Percentiles rank a stretch among this genome's conserved stretches.
phyloP scores from a whole-genome alignment of 2,113 vertebrate species.

The Carollia perspicillata region DNA sequence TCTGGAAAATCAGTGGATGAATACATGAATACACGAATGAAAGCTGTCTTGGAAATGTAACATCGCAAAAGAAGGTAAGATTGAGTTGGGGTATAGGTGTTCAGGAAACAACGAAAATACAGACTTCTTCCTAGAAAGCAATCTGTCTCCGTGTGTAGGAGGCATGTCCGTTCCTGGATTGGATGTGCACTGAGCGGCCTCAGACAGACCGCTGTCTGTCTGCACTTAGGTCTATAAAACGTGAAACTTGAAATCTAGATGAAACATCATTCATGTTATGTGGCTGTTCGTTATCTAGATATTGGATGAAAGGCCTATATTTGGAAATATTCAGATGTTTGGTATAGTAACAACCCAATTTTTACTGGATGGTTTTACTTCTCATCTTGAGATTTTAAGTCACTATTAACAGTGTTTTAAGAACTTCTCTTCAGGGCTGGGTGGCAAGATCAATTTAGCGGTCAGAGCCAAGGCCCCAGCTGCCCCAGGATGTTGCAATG shows the following conservation, averaged over 20 bases:
- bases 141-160: neutral
- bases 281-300: neutral
- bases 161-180: neutral
- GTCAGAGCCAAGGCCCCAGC: neutral
- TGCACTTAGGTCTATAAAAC: neutral
- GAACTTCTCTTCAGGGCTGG: neutral
- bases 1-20: neutral
- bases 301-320: neutral
- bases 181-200: neutral
- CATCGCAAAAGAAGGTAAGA: neutral
- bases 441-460: neutral
- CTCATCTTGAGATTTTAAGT: neutral
- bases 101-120: neutral
- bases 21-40: neutral
- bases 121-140: neutral
- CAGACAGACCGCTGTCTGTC: neutral
- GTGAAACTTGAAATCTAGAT: neutral
- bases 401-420: neutral
- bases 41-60: neutral
- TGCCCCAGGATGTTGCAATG: neutral
- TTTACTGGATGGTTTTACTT: neutral
- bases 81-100: neutral
- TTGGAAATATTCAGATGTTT: neutral
- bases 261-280: neutral
- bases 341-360: neutral